Conservation (phyloP, 2,888 invertebrate species). For the Danaus chrysippus region DNA sequence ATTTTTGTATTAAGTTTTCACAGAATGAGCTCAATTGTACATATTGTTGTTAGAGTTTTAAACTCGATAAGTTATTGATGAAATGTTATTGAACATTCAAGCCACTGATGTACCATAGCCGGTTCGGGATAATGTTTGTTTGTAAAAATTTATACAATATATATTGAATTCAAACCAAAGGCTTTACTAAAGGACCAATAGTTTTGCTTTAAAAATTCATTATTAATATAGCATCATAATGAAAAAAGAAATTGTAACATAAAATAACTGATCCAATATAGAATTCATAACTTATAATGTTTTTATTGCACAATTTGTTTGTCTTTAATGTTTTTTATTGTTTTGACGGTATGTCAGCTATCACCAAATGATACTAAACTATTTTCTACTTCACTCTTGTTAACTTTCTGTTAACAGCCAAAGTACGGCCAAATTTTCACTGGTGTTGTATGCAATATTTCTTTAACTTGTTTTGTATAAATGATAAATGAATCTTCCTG, state of each 20-base stretch:
- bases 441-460: slow-evolving; percentile 11
- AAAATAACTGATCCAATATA: not conserved
- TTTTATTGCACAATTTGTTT: too few relatives aligned
- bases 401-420: slow-evolving; percentile 2
- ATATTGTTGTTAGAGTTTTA: slow-evolving; percentile 22
- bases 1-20: slow-evolving; percentile 10
- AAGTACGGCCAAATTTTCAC: not conserved
- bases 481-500: not conserved
- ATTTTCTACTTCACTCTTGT: not conserved
- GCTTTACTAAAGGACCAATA: slow-evolving; percentile 27
- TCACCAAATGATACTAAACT: not conserved
- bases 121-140: slow-evolving; percentile 12
- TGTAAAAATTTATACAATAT: slow-evolving; percentile 10
- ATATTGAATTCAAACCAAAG: slow-evolving; percentile 24
- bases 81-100: slow-evolving; percentile 8
- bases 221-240: slow-evolving; percentile 1
- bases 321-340: too few relatives aligned
- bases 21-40: slow-evolving; percentile 13
- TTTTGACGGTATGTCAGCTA: not conserved
- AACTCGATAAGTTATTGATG: slow-evolving; percentile 13
- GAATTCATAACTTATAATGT: not conserved
- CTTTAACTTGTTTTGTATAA: slow-evolving; percentile 5
- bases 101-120: slow-evolving; percentile 12
- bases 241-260: not conserved
- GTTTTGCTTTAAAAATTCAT: slow-evolving; percentile 17